Base-by-base conservation (phyloP, 2,888 invertebrate species). In the Glyphotaelius pellucidus region DNA sequence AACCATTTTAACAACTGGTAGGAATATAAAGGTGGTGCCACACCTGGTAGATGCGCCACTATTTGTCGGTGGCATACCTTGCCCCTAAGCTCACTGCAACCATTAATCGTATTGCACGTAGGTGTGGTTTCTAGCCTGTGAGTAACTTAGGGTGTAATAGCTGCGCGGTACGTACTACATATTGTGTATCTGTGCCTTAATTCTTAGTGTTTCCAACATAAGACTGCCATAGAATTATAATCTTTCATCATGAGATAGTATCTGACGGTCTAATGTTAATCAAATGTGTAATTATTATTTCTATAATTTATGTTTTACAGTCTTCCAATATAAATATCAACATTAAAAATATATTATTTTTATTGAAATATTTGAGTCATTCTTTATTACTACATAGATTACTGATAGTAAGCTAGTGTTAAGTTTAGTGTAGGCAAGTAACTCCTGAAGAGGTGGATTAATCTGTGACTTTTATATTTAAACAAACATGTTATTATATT, bases 261-360 rank as follows among this genome's bases (percentile, higher is more conserved):
- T 25, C 67, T 35, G 35, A 90, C n/a, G 79, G 35, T 79, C 30
- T 32, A 79, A 80, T 35, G 0, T 89, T 87, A 89, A 67, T 89
- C 38, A 83, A 35, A 83, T 31, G 83, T 25, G 83, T 83, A 32
- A 38, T 86, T 86, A 47, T 86, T 86, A 86, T 38, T 86, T 79
- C 47, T 79, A 80, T 89, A 89, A 2, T 79, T 88, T 89, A 80
- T 89, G 79, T 79, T 87, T 86, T 86, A 86, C 86, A 32, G 90
- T 90, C 90, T 90, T 90, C 90, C 90, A 90, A 42, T 90, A 87
- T 90, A 86, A 86, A 86, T 83, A 90, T 38, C 88, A 88, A 88
- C 88, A 52, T 35, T 81, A 80, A 15, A 30, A 86, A 67, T 79
- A 52, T 38, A 90, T 86, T 90, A 85, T 84, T 90, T 38, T 85